These are phyloP conservation scores for Engystomops pustulosus DNA, from an alignment of 2,113 vertebrate species.

Conservation along the genomic window DNA sequence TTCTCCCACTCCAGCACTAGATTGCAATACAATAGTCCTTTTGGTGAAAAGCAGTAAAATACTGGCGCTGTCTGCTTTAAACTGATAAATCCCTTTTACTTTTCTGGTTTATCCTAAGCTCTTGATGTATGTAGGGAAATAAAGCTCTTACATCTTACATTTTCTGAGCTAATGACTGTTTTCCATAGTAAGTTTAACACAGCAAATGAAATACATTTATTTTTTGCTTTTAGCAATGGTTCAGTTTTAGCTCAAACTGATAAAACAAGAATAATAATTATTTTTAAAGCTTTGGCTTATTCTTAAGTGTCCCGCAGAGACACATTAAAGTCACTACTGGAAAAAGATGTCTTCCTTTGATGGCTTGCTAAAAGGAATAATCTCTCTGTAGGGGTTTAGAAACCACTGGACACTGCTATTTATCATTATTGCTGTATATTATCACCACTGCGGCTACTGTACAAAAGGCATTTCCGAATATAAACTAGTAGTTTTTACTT, in stretches of 20 bases:
- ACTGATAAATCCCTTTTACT: not conserved
- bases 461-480: slow-evolving; percentile 2
- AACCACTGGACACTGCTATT: slow-evolving; percentile 45
- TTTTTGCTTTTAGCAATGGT: not conserved
- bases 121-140: not conserved
- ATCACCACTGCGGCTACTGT: not conserved
- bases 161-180: not conserved
- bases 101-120: too few species aligned
- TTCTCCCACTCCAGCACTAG: not conserved
- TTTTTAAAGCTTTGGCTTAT: slow-evolving; percentile 49
- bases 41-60: not conserved
- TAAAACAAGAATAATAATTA: slow-evolving; percentile 47
- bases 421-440: slow-evolving; percentile 41
- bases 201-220: slow-evolving; percentile 1
- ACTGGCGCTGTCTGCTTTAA: not conserved
- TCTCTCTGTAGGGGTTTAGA: slow-evolving; percentile 45
- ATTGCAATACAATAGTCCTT: not conserved
- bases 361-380: slow-evolving; percentile 50
- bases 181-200: not conserved
- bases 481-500: slow-evolving; percentile 14
- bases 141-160: not conserved
- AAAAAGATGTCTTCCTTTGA: slow-evolving; percentile 39
- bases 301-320: slow-evolving; percentile 44
- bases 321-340: slow-evolving; percentile 44
- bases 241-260: slow-evolving; percentile 12